Conservation (phyloP, 2,113 vertebrate genomes). For the Centropus unirufus region DNA sequence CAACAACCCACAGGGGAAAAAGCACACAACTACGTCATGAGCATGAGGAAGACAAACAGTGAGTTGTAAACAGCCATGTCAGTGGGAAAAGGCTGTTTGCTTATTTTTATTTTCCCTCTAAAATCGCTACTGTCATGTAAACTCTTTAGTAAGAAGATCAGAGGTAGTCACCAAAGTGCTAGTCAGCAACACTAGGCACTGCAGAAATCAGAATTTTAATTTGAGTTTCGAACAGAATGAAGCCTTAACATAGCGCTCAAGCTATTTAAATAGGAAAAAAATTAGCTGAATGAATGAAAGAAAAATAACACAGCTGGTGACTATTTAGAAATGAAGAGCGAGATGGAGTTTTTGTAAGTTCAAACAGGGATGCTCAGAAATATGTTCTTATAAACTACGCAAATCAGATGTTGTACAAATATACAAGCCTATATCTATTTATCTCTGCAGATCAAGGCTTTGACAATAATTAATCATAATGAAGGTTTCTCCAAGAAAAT, state of each 20-base stretch:
- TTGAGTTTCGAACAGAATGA: constrained; percentile 47
- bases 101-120: constrained; percentile 43
- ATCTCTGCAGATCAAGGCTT: neutral
- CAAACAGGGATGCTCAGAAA: constrained; percentile 40
- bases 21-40: accelerated
- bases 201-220: constrained; percentile 57
- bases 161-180: constrained; percentile 23
- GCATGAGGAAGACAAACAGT: neutral
- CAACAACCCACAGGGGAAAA: neutral
- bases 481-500: neutral
- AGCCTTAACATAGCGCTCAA: constrained; percentile 45
- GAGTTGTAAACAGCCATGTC: neutral
- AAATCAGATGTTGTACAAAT: constrained; percentile 53
- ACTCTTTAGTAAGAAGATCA: constrained; percentile 51
- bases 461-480: constrained; percentile 50
- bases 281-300: constrained; percentile 58
- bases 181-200: constrained; percentile 45
- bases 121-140: constrained; percentile 54
- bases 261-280: constrained; percentile 53
- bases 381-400: constrained; percentile 24
- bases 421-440: neutral
- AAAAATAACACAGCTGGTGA: constrained; percentile 64
- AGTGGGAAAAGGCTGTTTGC: constrained; percentile 1
- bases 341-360: constrained; percentile 34
- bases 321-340: constrained; percentile 45